These are phyloP conservation scores for Neolamprologus longior DNA, from an alignment of 2,113 vertebrate genomes.

Conservation along the genomic window DNA sequence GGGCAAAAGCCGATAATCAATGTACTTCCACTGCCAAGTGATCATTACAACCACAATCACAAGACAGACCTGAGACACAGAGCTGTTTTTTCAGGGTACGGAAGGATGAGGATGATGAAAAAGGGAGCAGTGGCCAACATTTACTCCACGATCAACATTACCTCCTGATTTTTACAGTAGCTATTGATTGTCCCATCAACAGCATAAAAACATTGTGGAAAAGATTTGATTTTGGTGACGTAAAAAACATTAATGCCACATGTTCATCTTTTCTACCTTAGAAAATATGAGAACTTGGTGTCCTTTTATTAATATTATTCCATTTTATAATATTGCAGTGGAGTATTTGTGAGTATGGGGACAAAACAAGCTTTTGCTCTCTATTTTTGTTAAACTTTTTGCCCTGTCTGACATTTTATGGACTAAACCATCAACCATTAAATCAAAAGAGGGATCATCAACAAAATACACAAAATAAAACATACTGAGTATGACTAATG, in stretches of 20 bases:
- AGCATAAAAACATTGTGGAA: not conserved
- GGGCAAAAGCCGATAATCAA: constrained; percentile 27
- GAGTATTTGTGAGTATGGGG: not conserved
- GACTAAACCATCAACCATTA: not conserved
- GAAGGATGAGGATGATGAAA: not conserved
- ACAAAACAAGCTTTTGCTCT: not conserved
- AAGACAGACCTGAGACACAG: not conserved
- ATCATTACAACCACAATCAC: constrained; percentile 11
- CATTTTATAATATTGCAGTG: not conserved
- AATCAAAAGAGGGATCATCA: not conserved
- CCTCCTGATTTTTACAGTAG: not conserved
- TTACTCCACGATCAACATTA: not conserved
- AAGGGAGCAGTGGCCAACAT: not conserved
- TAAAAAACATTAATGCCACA: not conserved
- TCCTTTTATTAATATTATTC: not conserved
- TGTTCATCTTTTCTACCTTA: not conserved
- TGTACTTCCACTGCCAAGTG: not conserved
- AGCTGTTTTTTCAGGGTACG: not conserved
- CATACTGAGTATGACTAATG: not conserved
- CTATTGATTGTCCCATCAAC: not conserved
- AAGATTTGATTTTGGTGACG: not conserved
- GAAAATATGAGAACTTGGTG: not conserved
- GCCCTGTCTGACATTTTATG: not conserved
- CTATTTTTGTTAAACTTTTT: not conserved
- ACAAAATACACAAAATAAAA: not conserved